These are phyloP conservation scores for Neocrepidodera transversa DNA, from an alignment of 2,888 invertebrate genomes.

Conservation along the genomic window DNA sequence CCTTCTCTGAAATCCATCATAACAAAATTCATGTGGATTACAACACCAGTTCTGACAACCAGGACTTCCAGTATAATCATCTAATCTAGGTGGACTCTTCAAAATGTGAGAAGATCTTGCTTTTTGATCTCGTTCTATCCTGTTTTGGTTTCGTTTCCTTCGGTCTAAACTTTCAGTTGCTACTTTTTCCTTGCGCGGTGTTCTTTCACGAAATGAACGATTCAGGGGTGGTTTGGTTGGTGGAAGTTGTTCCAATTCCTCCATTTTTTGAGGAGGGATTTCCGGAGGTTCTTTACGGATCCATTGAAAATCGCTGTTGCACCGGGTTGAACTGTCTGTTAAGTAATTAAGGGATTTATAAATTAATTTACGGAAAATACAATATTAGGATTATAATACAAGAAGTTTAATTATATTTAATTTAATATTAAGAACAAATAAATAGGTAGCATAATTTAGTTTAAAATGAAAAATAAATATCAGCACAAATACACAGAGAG, in stretches of 20 bases:
- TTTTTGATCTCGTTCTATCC: conserved; percentile 70
- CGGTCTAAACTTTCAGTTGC: conserved; percentile 65
- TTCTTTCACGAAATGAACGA: conserved; percentile 47
- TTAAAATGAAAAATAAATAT: too few species aligned
- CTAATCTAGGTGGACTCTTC: conserved; percentile 55
- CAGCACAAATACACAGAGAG: too few species aligned
- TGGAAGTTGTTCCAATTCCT: conserved; percentile 44
- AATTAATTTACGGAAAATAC: too few species aligned
- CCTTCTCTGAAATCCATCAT: conserved; percentile 67
- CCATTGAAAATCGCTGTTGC: conserved; percentile 75
- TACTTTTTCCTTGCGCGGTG: conserved; percentile 50
- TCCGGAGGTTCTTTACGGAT: conserved; percentile 60
- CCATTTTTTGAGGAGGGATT: conserved; percentile 50
- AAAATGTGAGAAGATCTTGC: conserved; percentile 67
- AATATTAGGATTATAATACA: too few species aligned
- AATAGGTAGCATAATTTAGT: too few species aligned
- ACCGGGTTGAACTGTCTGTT: conserved; percentile 67
- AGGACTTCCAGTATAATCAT: conserved; percentile 49
- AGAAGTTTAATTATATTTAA: too few species aligned
- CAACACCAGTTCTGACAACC: conserved; percentile 57
- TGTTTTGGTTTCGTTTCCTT: conserved; percentile 55
- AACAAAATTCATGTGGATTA: conserved; percentile 56
- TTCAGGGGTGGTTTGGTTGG: conserved; percentile 53
- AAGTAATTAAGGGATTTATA: too few species aligned
- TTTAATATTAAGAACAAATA: too few species aligned